A percentile compares a stretch with the other conserved stretches of the same genome.
phyloP scores from a whole-genome alignment of 2,888 invertebrate species.

The Acrocyrtus sp. region DNA sequence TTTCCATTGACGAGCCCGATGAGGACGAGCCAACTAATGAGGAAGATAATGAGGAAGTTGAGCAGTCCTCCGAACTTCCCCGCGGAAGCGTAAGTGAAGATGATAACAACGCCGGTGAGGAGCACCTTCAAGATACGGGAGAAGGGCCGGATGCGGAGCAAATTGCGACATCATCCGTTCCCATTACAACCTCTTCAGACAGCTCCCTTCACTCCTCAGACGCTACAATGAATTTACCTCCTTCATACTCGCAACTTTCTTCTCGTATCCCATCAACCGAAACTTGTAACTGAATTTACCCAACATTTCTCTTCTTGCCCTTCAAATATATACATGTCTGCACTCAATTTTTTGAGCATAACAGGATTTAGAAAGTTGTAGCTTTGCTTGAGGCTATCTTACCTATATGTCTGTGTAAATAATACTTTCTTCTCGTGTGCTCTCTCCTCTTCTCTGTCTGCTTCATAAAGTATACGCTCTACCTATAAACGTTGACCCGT shows the following conservation, averaged over 20 bases:
- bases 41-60: too few species aligned
- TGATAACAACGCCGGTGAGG: neutral
- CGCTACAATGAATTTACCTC: constrained; percentile 35
- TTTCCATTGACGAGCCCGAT: constrained; percentile 31
- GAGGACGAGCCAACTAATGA: constrained; percentile 12
- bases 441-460: too few species aligned
- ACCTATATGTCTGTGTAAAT: too few species aligned
- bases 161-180: constrained; percentile 3
- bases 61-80: constrained; percentile 9
- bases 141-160: neutral
- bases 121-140: neutral
- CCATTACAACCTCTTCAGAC: constrained; percentile 18
- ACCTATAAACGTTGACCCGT: too few species aligned
- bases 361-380: too few species aligned
- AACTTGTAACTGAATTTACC: too few species aligned
- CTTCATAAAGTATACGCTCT: too few species aligned
- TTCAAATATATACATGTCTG: too few species aligned
- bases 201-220: constrained; percentile 34
- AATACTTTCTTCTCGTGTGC: too few species aligned
- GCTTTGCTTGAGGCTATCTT: too few species aligned
- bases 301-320: too few species aligned
- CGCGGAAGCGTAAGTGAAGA: neutral
- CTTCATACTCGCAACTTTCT: constrained; percentile 50
- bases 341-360: too few species aligned
- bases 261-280: constrained; percentile 44